Evolutionary conservation across 1,140 invertebrate genomes (phyloP), one percentile per base, ranked within the genome.

Genomic region (Drosophila lacertosa): DNA sequence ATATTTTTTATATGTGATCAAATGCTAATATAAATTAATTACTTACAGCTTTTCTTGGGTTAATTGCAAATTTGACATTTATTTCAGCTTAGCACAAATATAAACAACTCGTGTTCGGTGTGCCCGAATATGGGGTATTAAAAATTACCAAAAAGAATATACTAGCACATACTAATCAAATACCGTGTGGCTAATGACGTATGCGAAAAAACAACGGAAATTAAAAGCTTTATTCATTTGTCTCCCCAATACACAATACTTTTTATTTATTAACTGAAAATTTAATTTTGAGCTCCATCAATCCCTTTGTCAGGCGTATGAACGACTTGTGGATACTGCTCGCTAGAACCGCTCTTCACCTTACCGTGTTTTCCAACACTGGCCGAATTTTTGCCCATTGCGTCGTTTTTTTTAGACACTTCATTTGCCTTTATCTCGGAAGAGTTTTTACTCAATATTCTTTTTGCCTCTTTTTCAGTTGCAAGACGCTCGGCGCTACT

Each of bases 11-110:
- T 10, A 11, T 39, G n/a, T 33, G 9, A 53, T 4, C 2, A 22
- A 39, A 16, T 0, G 4, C 6, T 26, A 15, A 2, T 5, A n/a
- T 24, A 26, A 33, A 24, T 40, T 10, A 6, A 37, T 7, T n/a
- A 88, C 82, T 88, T 48, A 88, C 82, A 89, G 82, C 78, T 78
- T 88, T 82, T 88, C 82, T 35, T 83, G 83, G 39, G 82, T 88
- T 47, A 88, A 42, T 44, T 78, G 74, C 15, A 83, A 65, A 51
- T 88, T 88, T 6, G 82, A 73, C 82, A 86, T 86, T 77, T 59
- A 42, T 55, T 69, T 59, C 59, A 74, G 26, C 55, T 73, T 55
- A 40, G 48, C 47, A 64, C 59, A 86, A 76, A 76, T 86, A 86
- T 84, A 84, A 86, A 83, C 80, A 83, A 82, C 76, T 60, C 76